phyloP scores from a whole-genome alignment of 2,113 vertebrate genomes.

The Hippoglossus stenolepis region DNA sequence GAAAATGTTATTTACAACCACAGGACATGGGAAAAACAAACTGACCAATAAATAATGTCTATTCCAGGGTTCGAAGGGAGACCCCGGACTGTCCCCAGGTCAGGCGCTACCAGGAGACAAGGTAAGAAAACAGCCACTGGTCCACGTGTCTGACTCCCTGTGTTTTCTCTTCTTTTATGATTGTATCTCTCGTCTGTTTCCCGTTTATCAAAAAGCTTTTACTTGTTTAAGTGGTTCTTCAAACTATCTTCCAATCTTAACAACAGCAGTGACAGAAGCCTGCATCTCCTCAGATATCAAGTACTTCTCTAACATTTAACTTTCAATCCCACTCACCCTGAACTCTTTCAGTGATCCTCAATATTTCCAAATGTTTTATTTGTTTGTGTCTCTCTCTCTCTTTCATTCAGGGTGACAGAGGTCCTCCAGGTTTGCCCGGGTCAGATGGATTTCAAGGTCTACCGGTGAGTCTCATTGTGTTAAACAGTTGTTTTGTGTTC shows the following conservation, averaged over 20 bases:
- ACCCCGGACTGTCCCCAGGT: constrained; percentile 92
- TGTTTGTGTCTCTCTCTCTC: neutral
- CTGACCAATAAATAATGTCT: constrained; percentile 19
- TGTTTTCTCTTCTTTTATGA: neutral
- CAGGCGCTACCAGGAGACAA: constrained; percentile 88
- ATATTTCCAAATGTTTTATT: no score
- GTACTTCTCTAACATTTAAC: neutral
- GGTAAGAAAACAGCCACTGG: constrained; percentile 77
- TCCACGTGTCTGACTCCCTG: neutral
- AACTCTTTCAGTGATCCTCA: no score
- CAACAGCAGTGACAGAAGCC: no score
- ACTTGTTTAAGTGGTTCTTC: neutral
- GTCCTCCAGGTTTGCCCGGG: constrained; percentile 85
- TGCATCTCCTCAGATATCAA: neutral
- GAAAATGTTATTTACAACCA: neutral
- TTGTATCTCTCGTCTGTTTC: neutral
- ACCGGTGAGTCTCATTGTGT: constrained; percentile 82
- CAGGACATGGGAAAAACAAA: neutral
- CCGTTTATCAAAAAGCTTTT: neutral
- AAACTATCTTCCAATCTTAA: no score
- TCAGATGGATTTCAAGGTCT: constrained; percentile 84
- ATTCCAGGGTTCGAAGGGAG: constrained; percentile 92
- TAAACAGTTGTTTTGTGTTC: neutral
- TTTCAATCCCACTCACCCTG: no score
- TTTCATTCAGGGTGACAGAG: constrained; percentile 85